Evolutionary conservation across 2,888 invertebrate genomes (phyloP).

Genomic region (Miltochrista miniata): DNA sequence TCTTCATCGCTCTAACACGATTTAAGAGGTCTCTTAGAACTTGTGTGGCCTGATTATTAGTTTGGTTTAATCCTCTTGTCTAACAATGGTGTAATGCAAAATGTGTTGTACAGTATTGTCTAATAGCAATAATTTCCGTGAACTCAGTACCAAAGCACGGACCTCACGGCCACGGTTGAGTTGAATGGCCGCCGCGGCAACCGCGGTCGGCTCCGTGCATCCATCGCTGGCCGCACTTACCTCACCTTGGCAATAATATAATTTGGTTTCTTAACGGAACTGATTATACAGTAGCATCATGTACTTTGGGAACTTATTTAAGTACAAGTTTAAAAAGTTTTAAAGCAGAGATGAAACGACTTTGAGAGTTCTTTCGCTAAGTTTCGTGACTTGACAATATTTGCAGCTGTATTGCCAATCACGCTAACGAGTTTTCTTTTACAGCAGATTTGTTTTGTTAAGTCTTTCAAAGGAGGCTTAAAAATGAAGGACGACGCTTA

Average conservation of each 20-base stretch:
- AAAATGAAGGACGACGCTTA: neutral
- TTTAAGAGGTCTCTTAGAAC: too few species aligned
- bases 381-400: conserved; percentile 8
- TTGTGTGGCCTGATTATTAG: too few species aligned
- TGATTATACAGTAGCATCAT: conserved; percentile 52
- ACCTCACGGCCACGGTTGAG: conserved; percentile 59
- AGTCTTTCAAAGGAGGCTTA: neutral
- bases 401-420: conserved; percentile 2
- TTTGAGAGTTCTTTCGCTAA: conserved; percentile 3
- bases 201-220: conserved; percentile 59
- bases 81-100: conserved; percentile 2
- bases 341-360: conserved; percentile 9
- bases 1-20: too few species aligned
- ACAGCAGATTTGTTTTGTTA: conserved; percentile 7
- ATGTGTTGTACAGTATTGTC: conserved; percentile 13
- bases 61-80: neutral
- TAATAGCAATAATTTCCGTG: conserved; percentile 30
- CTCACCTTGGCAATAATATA: conserved; percentile 75
- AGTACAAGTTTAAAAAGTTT: conserved; percentile 17
- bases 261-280: conserved; percentile 67
- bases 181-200: conserved; percentile 72
- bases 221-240: conserved; percentile 63
- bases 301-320: conserved; percentile 32
- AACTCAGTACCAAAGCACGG: conserved; percentile 45
- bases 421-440: conserved; percentile 13